Conservation (phyloP, 2,888 invertebrate genomes). For the Muscina levida region DNA sequence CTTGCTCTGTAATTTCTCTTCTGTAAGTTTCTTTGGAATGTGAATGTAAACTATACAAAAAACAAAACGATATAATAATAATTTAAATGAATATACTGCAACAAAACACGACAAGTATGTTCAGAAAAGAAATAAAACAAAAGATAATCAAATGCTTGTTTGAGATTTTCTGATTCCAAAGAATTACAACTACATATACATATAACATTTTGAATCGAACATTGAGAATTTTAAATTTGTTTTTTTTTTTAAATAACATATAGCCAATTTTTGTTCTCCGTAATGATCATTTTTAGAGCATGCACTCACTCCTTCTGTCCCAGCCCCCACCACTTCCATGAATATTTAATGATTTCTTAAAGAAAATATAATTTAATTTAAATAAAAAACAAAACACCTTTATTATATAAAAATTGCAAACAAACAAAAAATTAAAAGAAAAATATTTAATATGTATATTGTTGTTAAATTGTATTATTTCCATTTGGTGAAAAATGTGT, state of each 20-base stretch:
- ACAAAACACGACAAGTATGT: conserved; percentile 38
- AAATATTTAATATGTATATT: conserved; percentile 35
- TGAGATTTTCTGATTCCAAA: conserved; percentile 5
- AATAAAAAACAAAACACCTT: conserved; percentile 9
- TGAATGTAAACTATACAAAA: conserved; percentile 59
- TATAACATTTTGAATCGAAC: conserved; percentile 14
- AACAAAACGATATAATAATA: conserved; percentile 20
- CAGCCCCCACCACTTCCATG: background rate
- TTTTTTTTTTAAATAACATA: too few species aligned
- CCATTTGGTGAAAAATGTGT: conserved; percentile 17
- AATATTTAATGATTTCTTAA: conserved; percentile 25
- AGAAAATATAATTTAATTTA: background rate
- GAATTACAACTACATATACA: conserved; percentile 9
- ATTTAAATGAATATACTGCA: conserved; percentile 48
- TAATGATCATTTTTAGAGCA: conserved; percentile 5
- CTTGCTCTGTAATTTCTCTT: conserved; percentile 46
- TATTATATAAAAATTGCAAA: conserved; percentile 9
- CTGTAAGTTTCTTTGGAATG: conserved; percentile 58
- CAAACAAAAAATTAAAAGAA: conserved; percentile 3
- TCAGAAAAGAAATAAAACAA: conserved; percentile 46
- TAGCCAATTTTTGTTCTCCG: too few species aligned
- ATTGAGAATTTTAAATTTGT: too few species aligned
- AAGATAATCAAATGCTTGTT: background rate
- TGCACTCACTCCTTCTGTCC: background rate
- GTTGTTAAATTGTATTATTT: conserved; percentile 39